Percentiles rank a stretch among this genome's conserved stretches.
phyloP scores from a whole-genome alignment of 2,113 vertebrate genomes.

The Speoplatyrhinus poulsoni region DNA sequence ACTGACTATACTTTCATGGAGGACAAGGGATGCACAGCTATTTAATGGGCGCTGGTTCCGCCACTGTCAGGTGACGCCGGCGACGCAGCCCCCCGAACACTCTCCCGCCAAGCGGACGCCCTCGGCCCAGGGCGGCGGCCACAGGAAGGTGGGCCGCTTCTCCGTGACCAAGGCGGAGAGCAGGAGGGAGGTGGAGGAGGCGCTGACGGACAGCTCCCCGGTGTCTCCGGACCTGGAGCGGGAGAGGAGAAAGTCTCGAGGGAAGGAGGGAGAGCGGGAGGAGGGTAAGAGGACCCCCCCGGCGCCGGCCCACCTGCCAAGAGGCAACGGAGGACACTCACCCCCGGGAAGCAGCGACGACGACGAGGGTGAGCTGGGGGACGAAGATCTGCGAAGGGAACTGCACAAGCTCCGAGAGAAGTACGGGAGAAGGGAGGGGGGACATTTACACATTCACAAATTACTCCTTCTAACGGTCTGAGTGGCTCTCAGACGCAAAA shows the following conservation, averaged over 20 bases:
- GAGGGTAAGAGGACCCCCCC: slow-evolving; percentile 64
- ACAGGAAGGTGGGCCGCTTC: slow-evolving; percentile 79
- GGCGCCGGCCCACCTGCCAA: slow-evolving; percentile 43
- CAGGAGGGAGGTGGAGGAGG: slow-evolving; percentile 46
- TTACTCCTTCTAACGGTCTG: neutral
- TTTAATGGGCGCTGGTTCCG: neutral
- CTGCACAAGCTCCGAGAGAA: slow-evolving; percentile 87
- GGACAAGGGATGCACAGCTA: neutral
- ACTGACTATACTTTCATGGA: too few species aligned
- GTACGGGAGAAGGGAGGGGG: slow-evolving; percentile 66
- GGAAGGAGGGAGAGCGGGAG: slow-evolving; percentile 67
- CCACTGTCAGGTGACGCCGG: slow-evolving; percentile 79
- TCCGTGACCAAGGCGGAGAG: slow-evolving; percentile 72
- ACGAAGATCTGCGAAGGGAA: slow-evolving; percentile 84
- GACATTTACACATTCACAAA: neutral
- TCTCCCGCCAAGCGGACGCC: slow-evolving; percentile 41
- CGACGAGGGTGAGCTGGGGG: slow-evolving; percentile 85
- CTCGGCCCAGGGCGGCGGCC: slow-evolving; percentile 45
- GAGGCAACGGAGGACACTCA: slow-evolving; percentile 77
- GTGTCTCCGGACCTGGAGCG: slow-evolving; percentile 68
- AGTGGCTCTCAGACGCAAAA: neutral
- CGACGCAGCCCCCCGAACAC: slow-evolving; percentile 67
- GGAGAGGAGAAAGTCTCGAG: slow-evolving; percentile 67
- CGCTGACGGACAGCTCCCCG: slow-evolving; percentile 67
- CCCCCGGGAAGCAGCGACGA: slow-evolving; percentile 86